Base-by-base conservation (phyloP, 2,113 vertebrate genomes). In the Trogon melanurus region DNA sequence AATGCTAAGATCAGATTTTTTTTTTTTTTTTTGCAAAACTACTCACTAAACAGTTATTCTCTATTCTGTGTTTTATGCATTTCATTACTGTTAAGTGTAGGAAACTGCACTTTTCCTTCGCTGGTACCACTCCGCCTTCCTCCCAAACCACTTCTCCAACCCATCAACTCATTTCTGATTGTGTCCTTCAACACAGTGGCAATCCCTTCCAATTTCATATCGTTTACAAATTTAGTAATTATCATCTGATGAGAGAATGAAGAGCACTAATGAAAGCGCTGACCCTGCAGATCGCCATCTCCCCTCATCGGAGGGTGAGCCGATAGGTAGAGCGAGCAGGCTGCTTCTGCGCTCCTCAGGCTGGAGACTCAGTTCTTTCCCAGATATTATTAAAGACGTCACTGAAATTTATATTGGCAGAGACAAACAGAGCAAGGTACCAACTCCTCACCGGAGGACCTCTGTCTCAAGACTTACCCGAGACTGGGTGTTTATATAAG, bases 391-490 rank as follows among this genome's bases (percentile, higher is more conserved):
- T 91, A 91, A 95, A 86, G 12, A 30, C 1, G 10, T 41, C 85
- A 72, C 4, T 79, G 62, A 85, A 79, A 91, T 89, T 51, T 85
- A 69, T 82, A 81, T 6, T 76, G 70, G 53, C 29, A 88, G 53
- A 82, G 61, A 85, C 36, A 91, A 83, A 89, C 0, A 0, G 25
- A 85, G n/a, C 16, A 32, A 60, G 44, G 44, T 71, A 29, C 23
- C n/a, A 20, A 5, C 27, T 69, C 30, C 54, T 79, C 66, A 61
- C 9, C 45, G 67, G 70, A 88, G 21, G 53, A 89, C 34, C 54
- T 56, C 22, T 23, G 16, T 51, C 70, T 91, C 78, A 48, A 56
- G 51, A 15, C 72, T 82, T 45, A 53, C 30, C 54, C 65, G 26
- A 75, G 21, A 71, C 65, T 1, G 6, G 13, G 32, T 4, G 5